Base-by-base conservation (phyloP, 2,113 vertebrate species). In the Hassar affinis region DNA sequence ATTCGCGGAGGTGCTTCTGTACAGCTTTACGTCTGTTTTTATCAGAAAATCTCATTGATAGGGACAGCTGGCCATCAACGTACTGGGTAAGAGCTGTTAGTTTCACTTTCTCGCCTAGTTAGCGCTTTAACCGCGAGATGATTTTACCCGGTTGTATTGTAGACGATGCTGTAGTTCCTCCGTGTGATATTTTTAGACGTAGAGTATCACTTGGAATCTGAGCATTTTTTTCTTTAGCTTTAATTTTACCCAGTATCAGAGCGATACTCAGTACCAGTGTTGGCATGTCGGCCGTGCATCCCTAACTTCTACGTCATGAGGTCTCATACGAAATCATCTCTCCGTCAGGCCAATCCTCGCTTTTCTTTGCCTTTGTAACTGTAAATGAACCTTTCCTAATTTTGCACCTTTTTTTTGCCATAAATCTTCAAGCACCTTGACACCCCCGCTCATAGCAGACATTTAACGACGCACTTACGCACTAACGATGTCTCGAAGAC, bases 331-430 rank as follows among this genome's bases (percentile, higher is more conserved):
- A 18, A 72, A 30, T 69, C 3, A 47, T 42, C 30, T 75, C 56
- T 77, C 74, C 78, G 56, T n/a, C 47, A 82, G 78, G 51, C 47
- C 57, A 68, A 68, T 10, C 51, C 69, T 64, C 45, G 30, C 47
- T 33, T 85, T 51, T 77, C 33, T 68, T 80, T 76, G 76, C 80
- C 83, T 82, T 83, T 49, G 18, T 59, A 81, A n/a, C n/a, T n/a
- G n/a, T 42, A 0, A 52, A 66, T n/a, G 66, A 49, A 68, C 45
- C 9, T 81, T 42, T 52, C 5, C 30, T 18, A 25, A 54, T 7
- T 27, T 69, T 45, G 59, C 62, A 82, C 51, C 38, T 30, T 33
- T 69, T 45, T 27, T 1, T 49, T 76, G 59, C 76, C 75, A 69
- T 79, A 74, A 42, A 51, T 66, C 35, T 51, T 45, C 42, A 77